These are phyloP conservation scores for Sinosuthora webbiana DNA, from an alignment of 2,113 vertebrate species.

Conservation along the genomic window DNA sequence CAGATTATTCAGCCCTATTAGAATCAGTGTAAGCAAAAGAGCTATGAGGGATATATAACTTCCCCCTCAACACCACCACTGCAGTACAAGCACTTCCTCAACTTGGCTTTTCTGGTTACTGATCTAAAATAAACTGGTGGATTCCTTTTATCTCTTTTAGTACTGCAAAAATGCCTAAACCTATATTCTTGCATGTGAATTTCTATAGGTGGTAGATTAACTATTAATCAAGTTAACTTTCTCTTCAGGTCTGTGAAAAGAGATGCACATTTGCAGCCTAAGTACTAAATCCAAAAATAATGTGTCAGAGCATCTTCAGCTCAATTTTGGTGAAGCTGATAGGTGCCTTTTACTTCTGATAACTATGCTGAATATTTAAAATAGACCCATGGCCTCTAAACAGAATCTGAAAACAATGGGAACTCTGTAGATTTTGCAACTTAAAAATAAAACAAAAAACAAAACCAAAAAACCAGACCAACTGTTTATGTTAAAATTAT, in stretches of 20 bases:
- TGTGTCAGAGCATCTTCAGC: background rate
- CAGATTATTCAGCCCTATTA: background rate
- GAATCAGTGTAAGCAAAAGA: background rate
- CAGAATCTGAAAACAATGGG: background rate
- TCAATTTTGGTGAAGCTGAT: background rate
- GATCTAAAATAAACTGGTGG: background rate
- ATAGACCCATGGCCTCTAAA: background rate
- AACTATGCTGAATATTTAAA: background rate
- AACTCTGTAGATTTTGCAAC: background rate
- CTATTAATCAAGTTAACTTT: background rate
- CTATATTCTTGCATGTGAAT: background rate
- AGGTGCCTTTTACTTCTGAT: background rate
- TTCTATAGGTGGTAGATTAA: background rate
- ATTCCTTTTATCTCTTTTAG: background rate
- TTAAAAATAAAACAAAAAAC: background rate
- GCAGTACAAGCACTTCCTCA: background rate
- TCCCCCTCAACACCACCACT: background rate
- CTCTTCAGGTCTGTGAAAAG: background rate
- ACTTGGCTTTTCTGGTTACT: background rate
- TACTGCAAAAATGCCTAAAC: background rate
- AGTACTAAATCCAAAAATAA: background rate
- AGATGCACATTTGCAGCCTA: background rate
- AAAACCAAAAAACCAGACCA: background rate
- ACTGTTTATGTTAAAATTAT: background rate
- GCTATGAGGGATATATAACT: background rate